Conservation (phyloP, 2,113 vertebrate genomes). For the Chaetodon trifascialis region DNA sequence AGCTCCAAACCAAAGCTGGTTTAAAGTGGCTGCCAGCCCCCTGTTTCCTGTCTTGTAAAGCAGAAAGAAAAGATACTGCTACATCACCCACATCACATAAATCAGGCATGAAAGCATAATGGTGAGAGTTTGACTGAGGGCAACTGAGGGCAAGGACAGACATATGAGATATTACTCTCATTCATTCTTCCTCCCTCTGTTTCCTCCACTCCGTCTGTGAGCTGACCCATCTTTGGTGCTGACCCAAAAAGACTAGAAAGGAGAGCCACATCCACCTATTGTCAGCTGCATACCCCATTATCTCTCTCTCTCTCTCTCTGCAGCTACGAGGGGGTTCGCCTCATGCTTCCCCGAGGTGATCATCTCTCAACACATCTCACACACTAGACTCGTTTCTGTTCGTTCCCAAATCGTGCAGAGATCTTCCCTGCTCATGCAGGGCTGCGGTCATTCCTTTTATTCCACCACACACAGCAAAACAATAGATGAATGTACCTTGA, state of each 20-base stretch:
- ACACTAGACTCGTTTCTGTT: constrained; percentile 47
- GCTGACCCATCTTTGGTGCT: constrained; percentile 69
- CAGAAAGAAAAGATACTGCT: constrained; percentile 47
- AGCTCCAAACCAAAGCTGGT: constrained; percentile 13
- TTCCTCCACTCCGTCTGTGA: constrained; percentile 52
- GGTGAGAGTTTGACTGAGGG: constrained; percentile 74
- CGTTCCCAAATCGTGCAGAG: constrained; percentile 44
- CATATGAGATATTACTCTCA: constrained; percentile 70
- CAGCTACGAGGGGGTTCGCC: constrained; percentile 37
- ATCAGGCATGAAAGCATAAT: constrained; percentile 70
- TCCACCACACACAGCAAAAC: constrained; percentile 54
- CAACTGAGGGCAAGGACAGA: constrained; percentile 67
- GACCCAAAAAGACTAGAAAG: constrained; percentile 71
- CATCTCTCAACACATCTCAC: constrained; percentile 67
- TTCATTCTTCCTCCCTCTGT: constrained; percentile 55
- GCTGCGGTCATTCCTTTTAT: constrained; percentile 56
- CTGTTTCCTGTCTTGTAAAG: constrained; percentile 56
- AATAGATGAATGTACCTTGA: constrained; percentile 56
- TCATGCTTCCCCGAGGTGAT: constrained; percentile 67
- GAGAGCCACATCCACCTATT: constrained; percentile 56
- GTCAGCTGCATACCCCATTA: constrained; percentile 54
- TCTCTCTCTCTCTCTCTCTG: constrained; percentile 31
- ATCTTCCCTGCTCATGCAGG: constrained; percentile 48
- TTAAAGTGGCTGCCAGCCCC: constrained; percentile 31
- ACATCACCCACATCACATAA: constrained; percentile 68